Evolutionary conservation across 2,797 vertebrate genomes (phyloP).

Genomic region (Staurois parvus): DNA sequence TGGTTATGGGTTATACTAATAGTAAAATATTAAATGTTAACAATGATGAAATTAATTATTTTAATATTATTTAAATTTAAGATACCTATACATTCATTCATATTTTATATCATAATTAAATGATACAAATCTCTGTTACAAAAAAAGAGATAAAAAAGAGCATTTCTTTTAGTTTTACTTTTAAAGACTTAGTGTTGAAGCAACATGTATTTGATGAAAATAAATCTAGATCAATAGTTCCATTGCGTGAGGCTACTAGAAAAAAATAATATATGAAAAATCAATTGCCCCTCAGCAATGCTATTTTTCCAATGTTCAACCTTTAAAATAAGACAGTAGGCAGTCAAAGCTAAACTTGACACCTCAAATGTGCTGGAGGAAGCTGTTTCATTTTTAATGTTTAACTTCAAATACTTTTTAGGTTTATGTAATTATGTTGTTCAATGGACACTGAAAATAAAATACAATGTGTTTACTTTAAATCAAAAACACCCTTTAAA

Average conservation of each 20-base stretch:
- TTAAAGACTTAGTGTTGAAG: neutral
- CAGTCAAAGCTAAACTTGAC: slow-evolving; percentile 45
- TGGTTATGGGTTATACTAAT: too few species aligned
- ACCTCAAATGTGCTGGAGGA: slow-evolving; percentile 15
- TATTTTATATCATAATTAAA: too few species aligned
- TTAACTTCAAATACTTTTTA: slow-evolving; percentile 27
- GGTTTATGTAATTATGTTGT: slow-evolving; percentile 11
- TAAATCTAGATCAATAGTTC: slow-evolving; percentile 48
- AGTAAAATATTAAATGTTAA: too few species aligned
- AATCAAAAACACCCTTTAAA: too few species aligned
- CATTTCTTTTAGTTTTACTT: slow-evolving; percentile 10
- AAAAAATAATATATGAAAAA: slow-evolving; percentile 59
- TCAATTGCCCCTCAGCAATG: slow-evolving; percentile 54
- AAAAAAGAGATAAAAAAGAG: too few species aligned
- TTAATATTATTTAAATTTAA: too few species aligned
- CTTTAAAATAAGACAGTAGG: slow-evolving; percentile 56
- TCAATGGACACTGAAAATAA: neutral
- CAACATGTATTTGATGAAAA: slow-evolving; percentile 43
- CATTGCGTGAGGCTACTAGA: slow-evolving; percentile 37
- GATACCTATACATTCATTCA: too few species aligned
- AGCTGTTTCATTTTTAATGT: slow-evolving; percentile 27
- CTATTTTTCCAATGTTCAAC: slow-evolving; percentile 50
- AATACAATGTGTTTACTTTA: too few species aligned
- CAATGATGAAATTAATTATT: too few species aligned
- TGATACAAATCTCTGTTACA: too few species aligned